Conservation (phyloP, 2,888 invertebrate species). For the Tachystola acroxantha region DNA sequence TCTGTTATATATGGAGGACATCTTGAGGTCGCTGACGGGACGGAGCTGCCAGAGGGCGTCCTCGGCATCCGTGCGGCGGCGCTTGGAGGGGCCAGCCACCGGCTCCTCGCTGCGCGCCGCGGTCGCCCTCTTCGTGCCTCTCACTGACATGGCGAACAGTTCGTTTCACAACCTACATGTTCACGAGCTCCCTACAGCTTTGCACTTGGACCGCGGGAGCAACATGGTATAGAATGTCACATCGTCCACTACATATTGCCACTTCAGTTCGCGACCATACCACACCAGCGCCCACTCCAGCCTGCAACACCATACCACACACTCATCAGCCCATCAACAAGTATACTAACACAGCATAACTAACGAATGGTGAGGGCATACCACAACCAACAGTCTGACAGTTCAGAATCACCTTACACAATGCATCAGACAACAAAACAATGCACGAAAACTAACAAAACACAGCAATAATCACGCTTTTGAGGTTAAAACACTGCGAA, state of each 20-base stretch:
- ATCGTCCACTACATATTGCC: conserved; percentile 66
- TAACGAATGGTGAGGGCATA: no score
- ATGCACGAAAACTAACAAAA: conserved; percentile 12
- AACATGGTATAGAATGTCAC: conserved; percentile 73
- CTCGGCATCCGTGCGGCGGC: conserved; percentile 65
- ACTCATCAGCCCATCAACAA: not conserved
- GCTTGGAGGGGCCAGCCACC: conserved; percentile 60
- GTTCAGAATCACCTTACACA: conserved; percentile 13
- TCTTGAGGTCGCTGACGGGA: conserved; percentile 91
- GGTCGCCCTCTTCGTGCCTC: conserved; percentile 69
- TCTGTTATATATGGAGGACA: conserved; percentile 92
- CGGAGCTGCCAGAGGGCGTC: conserved; percentile 87
- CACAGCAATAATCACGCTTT: conserved; percentile 6
- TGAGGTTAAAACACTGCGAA: not conserved
- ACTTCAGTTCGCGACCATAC: conserved; percentile 50
- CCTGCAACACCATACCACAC: conserved; percentile 46
- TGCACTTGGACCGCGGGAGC: conserved; percentile 71
- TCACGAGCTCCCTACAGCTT: conserved; percentile 62
- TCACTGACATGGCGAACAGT: conserved; percentile 60
- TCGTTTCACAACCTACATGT: conserved; percentile 69
- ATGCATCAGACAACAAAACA: conserved; percentile 26
- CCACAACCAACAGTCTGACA: no score
- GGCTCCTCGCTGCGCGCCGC: conserved; percentile 64
- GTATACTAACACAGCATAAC: not conserved
- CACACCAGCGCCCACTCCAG: conserved; percentile 32